Conservation (phyloP, 2,113 vertebrate genomes). For the Archilochus colubris region DNA sequence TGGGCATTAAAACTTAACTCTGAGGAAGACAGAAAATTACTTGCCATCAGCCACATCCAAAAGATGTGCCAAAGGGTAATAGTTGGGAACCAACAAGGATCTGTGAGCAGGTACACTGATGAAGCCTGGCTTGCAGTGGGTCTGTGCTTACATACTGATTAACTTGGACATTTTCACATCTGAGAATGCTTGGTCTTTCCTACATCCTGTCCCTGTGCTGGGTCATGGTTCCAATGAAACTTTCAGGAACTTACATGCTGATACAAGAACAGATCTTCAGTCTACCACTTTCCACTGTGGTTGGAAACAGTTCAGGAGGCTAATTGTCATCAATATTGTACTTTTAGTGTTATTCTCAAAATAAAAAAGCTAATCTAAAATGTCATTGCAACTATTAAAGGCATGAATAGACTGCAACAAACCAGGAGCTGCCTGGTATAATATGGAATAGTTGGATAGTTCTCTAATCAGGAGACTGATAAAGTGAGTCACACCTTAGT, state of each 20-base stretch:
- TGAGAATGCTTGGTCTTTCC: neutral
- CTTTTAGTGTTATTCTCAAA: neutral
- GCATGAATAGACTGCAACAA: neutral
- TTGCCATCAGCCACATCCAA: neutral
- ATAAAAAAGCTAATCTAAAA: neutral
- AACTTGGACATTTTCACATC: neutral
- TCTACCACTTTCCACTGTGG: neutral
- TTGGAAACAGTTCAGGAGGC: neutral
- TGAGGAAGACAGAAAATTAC: neutral
- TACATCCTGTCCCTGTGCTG: neutral
- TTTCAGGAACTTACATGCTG: neutral
- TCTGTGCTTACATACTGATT: neutral
- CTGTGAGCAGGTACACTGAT: neutral
- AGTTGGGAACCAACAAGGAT: neutral
- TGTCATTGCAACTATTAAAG: accelerated
- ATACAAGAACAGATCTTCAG: neutral
- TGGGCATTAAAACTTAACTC: neutral
- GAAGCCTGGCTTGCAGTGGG: neutral
- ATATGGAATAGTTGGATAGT: neutral
- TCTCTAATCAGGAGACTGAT: neutral
- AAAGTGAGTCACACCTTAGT: slow-evolving; percentile 4
- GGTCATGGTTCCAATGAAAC: neutral
- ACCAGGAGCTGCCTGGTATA: neutral
- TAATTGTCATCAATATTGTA: neutral
- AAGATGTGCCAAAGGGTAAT: neutral